phyloP scores from a whole-genome alignment of 2,797 vertebrate genomes.

The Pangasius djambal region DNA sequence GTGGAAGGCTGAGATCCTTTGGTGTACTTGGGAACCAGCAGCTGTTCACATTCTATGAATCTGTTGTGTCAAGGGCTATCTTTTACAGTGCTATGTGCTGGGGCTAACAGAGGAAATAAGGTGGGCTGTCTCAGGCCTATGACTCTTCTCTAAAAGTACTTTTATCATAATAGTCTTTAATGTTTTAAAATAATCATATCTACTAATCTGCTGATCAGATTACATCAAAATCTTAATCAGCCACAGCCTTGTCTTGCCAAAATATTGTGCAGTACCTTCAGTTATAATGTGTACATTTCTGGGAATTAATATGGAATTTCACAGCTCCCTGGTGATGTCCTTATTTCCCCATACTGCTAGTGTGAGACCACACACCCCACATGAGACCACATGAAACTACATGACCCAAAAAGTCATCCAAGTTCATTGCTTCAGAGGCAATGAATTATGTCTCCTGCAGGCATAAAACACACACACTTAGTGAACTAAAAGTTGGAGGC shows the following conservation, averaged over 20 bases:
- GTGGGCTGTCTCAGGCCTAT: too few species aligned
- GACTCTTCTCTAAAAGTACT: neutral
- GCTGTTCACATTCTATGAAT: neutral
- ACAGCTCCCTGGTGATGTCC: neutral
- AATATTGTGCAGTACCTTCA: neutral
- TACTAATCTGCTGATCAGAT: neutral
- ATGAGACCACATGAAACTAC: neutral
- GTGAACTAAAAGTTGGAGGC: neutral
- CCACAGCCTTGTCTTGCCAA: neutral
- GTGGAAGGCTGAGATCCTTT: neutral
- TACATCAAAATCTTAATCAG: neutral
- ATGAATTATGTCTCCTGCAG: constrained; percentile 7
- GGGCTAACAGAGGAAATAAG: neutral
- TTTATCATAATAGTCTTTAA: neutral
- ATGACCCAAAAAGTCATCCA: neutral
- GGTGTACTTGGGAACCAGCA: neutral
- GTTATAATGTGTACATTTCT: neutral
- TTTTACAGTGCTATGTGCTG: neutral
- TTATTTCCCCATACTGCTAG: neutral
- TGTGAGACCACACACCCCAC: constrained; percentile 38
- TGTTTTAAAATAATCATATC: neutral
- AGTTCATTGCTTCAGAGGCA: neutral
- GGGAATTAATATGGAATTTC: neutral
- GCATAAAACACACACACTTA: neutral
- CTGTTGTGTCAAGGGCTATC: neutral